A percentile compares a stretch with the other conserved stretches of the same genome.
phyloP scores from a whole-genome alignment of 2,113 vertebrate genomes.

The Cyprinus carpio region DNA sequence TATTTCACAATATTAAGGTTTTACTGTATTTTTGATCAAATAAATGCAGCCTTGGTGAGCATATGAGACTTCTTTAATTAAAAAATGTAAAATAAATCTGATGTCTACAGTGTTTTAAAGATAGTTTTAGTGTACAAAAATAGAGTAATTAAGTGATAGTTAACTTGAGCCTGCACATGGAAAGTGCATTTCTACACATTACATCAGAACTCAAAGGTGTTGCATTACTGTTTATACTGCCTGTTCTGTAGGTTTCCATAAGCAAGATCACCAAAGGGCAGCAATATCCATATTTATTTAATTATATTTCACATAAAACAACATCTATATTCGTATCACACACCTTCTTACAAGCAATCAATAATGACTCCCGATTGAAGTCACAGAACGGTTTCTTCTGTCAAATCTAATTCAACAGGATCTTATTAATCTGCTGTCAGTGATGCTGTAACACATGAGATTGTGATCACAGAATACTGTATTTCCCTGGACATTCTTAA shows the following conservation, averaged over 20 bases:
- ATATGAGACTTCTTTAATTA: too few relatives aligned
- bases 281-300: not conserved
- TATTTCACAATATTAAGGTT: too few relatives aligned
- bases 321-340: not conserved
- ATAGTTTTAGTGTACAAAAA: not conserved
- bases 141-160: not conserved
- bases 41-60: too few relatives aligned
- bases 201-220: slow-evolving; percentile 2
- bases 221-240: not conserved
- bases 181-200: slow-evolving; percentile 22
- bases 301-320: not conserved
- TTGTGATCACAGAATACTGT: not conserved
- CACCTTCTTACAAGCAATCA: not conserved
- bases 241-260: not conserved
- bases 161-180: not conserved
- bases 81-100: not conserved
- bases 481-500: slow-evolving; percentile 7
- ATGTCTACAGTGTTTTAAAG: not conserved
- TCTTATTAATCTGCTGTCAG: not conserved
- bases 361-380: not conserved
- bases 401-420: not conserved
- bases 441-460: slow-evolving; percentile 3
- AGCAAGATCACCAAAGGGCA: not conserved
- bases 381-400: not conserved
- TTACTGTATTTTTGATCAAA: too few relatives aligned